These are phyloP conservation scores for Cololabis saira DNA, from an alignment of 2,113 vertebrate species.

Conservation along the genomic window DNA sequence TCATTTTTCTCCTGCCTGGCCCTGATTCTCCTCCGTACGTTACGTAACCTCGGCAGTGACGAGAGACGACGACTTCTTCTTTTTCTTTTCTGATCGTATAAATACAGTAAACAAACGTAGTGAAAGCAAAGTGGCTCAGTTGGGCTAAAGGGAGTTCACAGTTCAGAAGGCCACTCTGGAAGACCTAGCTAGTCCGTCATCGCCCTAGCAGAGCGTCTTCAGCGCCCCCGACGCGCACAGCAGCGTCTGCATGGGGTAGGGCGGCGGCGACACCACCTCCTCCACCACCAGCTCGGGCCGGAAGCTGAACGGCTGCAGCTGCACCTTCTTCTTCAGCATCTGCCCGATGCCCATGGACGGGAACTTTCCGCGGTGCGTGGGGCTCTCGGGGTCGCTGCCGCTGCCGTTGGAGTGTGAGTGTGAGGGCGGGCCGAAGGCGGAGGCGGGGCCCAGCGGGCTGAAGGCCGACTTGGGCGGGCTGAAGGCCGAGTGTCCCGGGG, in stretches of 20 bases:
- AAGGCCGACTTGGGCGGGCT: constrained; percentile 76
- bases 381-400: constrained; percentile 76
- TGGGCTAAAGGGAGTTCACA: constrained; percentile 66
- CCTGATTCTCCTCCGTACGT: no score
- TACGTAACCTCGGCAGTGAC: no score
- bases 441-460: constrained; percentile 68
- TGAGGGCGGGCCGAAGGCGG: constrained; percentile 71
- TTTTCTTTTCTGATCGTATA: neutral
- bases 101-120: constrained; percentile 5
- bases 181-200: no score
- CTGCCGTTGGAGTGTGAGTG: constrained; percentile 46
- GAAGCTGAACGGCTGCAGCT: constrained; percentile 75
- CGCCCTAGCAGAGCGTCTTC: constrained; percentile 82
- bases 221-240: constrained; percentile 81
- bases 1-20: no score
- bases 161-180: constrained; percentile 76
- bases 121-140: constrained; percentile 62
- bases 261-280: constrained; percentile 77
- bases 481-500: constrained; percentile 71
- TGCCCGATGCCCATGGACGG: constrained; percentile 83
- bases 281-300: constrained; percentile 75
- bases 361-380: constrained; percentile 80
- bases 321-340: constrained; percentile 80
- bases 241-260: constrained; percentile 84
- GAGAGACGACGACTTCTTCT: constrained; percentile 4